Conservation (phyloP, 2,888 invertebrate species). For the Drosophila melanosoma region DNA sequence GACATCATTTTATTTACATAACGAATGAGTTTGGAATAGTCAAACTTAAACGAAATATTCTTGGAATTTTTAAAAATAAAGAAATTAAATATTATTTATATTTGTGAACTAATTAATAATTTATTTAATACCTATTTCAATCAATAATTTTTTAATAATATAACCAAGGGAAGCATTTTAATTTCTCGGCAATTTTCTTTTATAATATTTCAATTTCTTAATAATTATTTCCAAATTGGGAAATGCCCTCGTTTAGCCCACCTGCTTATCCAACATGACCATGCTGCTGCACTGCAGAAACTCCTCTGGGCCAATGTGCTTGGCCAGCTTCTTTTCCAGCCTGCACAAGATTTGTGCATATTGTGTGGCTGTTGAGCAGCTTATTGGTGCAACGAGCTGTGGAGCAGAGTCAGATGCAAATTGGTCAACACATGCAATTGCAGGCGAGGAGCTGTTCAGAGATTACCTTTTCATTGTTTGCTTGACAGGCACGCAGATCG, state of each 20-base stretch:
- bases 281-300: slow-evolving; percentile 85
- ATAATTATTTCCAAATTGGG: neutral
- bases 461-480: slow-evolving; percentile 81
- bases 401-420: neutral
- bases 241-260: slow-evolving; percentile 20
- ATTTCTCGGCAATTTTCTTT: neutral
- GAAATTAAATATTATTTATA: neutral
- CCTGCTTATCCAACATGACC: slow-evolving; percentile 84
- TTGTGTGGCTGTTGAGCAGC: slow-evolving; percentile 84
- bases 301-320: slow-evolving; percentile 85
- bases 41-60: neutral
- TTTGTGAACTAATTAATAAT: neutral
- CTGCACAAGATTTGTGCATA: slow-evolving; percentile 85
- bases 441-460: neutral
- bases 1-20: slow-evolving; percentile 50
- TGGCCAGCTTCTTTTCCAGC: slow-evolving; percentile 84
- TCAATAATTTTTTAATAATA: no score
- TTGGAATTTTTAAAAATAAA: neutral
- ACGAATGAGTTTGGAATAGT: neutral
- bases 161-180: neutral
- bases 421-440: neutral
- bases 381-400: slow-evolving; percentile 52
- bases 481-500: slow-evolving; percentile 85
- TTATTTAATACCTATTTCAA: neutral
- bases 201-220: no score